A percentile compares a stretch with the other conserved stretches of the same genome.
Conservation (phyloP, 2,797 vertebrate genomes). For the Lutjanus campechanus region DNA sequence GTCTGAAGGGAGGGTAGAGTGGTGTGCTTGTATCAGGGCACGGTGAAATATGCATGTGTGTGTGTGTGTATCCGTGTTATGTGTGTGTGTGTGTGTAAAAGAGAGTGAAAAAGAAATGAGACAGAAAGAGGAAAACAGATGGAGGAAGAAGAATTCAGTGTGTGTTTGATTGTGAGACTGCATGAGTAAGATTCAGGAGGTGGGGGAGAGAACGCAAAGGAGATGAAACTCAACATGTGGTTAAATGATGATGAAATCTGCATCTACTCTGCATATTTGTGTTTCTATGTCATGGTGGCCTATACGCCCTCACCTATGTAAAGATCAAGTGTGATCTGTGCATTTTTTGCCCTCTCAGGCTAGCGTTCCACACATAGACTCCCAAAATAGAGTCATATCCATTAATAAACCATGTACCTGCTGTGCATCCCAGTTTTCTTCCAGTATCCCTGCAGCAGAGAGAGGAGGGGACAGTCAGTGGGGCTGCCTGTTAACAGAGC, state of each 20-base stretch:
- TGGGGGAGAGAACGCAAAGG: not conserved
- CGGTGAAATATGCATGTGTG: constrained; percentile 69
- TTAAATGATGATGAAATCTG: constrained; percentile 18
- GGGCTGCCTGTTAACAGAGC: constrained; percentile 44
- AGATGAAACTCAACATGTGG: constrained; percentile 22
- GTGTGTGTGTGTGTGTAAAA: constrained; percentile 12
- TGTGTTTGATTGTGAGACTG: constrained; percentile 8
- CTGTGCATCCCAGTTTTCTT: constrained; percentile 70
- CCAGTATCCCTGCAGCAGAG: constrained; percentile 61
- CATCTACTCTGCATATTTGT: constrained; percentile 12
- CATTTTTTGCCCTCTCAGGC: constrained; percentile 53
- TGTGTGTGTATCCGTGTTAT: constrained; percentile 42
- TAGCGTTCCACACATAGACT: constrained; percentile 49
- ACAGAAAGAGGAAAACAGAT: constrained; percentile 21
- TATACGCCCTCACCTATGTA: constrained; percentile 16
- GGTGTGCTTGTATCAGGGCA: constrained; percentile 52
- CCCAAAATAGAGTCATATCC: constrained; percentile 73
- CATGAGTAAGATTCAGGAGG: not conserved
- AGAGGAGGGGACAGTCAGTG: constrained; percentile 33
- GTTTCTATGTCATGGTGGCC: constrained; percentile 13
- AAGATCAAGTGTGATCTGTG: constrained; percentile 46
- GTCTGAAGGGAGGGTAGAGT: constrained; percentile 68
- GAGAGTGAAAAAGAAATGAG: constrained; percentile 36
- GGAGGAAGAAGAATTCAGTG: constrained; percentile 22
- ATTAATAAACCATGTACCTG: constrained; percentile 83